phyloP scores from a whole-genome alignment of 1,140 invertebrate species.

The Heliconius hewitsoni region DNA sequence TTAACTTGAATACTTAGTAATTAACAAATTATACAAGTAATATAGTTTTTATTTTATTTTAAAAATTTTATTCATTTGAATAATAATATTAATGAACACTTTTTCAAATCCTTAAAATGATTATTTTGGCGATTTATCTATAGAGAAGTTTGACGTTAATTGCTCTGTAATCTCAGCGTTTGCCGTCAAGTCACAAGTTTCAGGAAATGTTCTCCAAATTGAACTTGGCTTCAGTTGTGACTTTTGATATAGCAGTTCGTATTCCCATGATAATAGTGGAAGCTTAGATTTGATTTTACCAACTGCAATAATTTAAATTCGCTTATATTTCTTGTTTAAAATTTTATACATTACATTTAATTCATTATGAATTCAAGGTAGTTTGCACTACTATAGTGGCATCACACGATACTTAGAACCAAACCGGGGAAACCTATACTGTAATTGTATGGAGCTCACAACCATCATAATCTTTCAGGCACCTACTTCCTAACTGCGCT shows the following conservation, averaged over 20 bases:
- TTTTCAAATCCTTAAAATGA: conserved; percentile 35
- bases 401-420: too few species aligned
- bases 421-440: too few species aligned
- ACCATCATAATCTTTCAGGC: too few species aligned
- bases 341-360: too few species aligned
- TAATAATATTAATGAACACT: not conserved
- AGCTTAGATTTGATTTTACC: not conserved
- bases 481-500: too few species aligned
- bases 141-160: conserved; percentile 44
- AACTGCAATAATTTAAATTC: not conserved
- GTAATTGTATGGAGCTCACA: too few species aligned
- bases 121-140: conserved; percentile 40
- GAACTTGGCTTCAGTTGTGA: conserved; percentile 31
- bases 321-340: not conserved
- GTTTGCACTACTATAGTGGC: too few species aligned
- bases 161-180: conserved; percentile 40
- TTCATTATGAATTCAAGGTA: too few species aligned
- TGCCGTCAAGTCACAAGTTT: conserved; percentile 30
- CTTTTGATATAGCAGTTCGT: conserved; percentile 23
- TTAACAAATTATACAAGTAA: too few species aligned
- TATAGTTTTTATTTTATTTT: too few species aligned
- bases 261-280: conserved; percentile 20
- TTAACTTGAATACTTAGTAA: too few species aligned
- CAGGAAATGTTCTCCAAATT: conserved; percentile 34
- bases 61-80: too few species aligned